Percentiles rank a stretch among this genome's conserved stretches.
Evolutionary conservation across 2,797 vertebrate genomes (phyloP).

Genomic region (Ctenochaetus hawaiiensis): DNA sequence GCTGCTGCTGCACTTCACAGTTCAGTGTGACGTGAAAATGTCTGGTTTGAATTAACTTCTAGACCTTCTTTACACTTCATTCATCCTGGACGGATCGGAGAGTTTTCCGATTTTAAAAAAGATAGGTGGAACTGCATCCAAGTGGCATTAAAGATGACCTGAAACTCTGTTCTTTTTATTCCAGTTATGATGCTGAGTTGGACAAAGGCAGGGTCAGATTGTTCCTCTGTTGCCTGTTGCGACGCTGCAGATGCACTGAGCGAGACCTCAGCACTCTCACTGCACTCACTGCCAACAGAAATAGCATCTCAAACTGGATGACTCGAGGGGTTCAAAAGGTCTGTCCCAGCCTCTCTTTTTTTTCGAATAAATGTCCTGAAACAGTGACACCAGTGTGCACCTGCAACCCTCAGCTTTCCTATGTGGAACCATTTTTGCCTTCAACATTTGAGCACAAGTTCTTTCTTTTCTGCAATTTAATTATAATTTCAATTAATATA

Average conservation of each 20-base stretch:
- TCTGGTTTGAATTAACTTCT: neutral
- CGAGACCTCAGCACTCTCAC: neutral
- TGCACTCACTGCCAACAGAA: slow-evolving; percentile 31
- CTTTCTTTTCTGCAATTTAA: slow-evolving; percentile 1
- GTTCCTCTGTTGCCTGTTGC: neutral
- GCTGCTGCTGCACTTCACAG: neutral
- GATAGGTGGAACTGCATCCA: neutral
- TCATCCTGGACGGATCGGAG: neutral
- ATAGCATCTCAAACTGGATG: slow-evolving; percentile 16
- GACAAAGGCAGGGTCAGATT: neutral
- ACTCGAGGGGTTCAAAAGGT: neutral
- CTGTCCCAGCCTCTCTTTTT: neutral
- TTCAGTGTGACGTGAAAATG: neutral
- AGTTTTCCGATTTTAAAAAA: neutral
- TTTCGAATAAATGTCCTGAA: neutral
- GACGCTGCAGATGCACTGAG: slow-evolving; percentile 16
- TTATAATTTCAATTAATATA: neutral
- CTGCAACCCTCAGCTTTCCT: neutral
- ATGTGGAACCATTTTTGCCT: neutral
- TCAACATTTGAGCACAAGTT: neutral
- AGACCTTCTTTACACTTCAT: neutral
- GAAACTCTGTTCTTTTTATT: neutral
- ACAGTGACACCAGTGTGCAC: neutral
- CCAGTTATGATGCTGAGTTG: neutral
- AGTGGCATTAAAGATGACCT: neutral